Conservation (phyloP, 2,888 invertebrate genomes). For the Spicauda simplicius region DNA sequence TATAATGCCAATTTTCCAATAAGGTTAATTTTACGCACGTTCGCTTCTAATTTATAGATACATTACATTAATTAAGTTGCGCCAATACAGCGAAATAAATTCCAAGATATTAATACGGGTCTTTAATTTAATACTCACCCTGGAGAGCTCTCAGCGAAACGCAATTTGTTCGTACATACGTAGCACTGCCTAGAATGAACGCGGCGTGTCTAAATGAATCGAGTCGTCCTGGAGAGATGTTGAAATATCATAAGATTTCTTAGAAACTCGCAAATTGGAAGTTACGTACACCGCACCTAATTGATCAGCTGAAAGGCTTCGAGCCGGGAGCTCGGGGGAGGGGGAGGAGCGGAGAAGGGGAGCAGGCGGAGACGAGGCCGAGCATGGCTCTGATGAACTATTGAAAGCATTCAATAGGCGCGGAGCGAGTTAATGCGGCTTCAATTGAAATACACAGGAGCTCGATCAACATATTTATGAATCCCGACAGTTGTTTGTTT, state of each 20-base stretch:
- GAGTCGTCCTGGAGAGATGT: not conserved
- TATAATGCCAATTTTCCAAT: not conserved
- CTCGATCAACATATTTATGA: slow-evolving; percentile 28
- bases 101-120: slow-evolving; percentile 2
- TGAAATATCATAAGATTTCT: slow-evolving; percentile 11
- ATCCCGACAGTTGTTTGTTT: slow-evolving; percentile 25
- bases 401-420: slow-evolving; percentile 38
- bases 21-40: not conserved
- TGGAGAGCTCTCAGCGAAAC: not conserved
- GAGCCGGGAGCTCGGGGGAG: slow-evolving; percentile 19
- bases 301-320: slow-evolving; percentile 37
- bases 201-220: not conserved
- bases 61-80: slow-evolving; percentile 3
- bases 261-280: slow-evolving; percentile 11
- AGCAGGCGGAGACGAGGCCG: not conserved
- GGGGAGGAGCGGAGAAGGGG: not conserved
- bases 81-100: not conserved
- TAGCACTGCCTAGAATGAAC: not conserved
- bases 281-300: slow-evolving; percentile 18
- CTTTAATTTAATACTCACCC: not conserved
- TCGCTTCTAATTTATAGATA: not conserved
- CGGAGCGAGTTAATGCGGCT: slow-evolving; percentile 21
- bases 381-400: slow-evolving; percentile 33
- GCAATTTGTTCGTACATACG: not conserved
- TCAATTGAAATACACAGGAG: slow-evolving; percentile 31